Base-by-base conservation (phyloP, 2,113 vertebrate genomes). In the Paramisgurnus dabryanus region DNA sequence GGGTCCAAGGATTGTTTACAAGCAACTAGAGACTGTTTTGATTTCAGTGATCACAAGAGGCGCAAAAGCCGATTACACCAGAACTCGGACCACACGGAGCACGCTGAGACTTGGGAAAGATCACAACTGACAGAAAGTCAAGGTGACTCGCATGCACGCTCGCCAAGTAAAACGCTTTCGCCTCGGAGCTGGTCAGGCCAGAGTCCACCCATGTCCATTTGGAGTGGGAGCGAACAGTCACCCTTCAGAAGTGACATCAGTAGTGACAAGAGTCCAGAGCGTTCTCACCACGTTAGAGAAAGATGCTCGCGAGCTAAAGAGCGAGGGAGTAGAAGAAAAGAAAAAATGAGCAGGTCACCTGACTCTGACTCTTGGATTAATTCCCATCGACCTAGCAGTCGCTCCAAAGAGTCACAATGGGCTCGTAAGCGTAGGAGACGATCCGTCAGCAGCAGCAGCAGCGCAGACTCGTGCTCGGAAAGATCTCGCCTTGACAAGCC, bases 401-500 rank as follows among this genome's bases (percentile, higher is more conserved):
- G 39, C 18, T 75, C 72, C 39, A 2, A 41, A n/a, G 39, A 72
- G 34, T 57, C 41, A 15, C 18, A 63, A 5, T 18, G 43, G 0
- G 5, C 18, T 15, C 58, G 41, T 11, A 64, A 80, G 49, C 40
- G 34, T 0, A 4, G 34, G 15, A 55, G 63, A 49, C 64, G 50
- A 12, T 63, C 43, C 63, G 50, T 61, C 65, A 79, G 75, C 47
- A 84, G 79, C 75, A 84, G 79, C 75, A 81, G 67, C 50, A 80
- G 67, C 4, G 72, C 12, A 0, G 83, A 82, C 2, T 67, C 61
- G 2, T 61, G 12, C 34, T 65, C 45, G 0, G 61, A 66, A 55
- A 93, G 86, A 40, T 84, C 71, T 3, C 92, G 91, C 76, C 90
- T 80, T 3, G 95, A 97, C 83, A 99, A 99, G 68, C 97, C 97